Evolutionary conservation across 2,113 vertebrate genomes (phyloP).

Genomic region (Eleginops maclovinus): DNA sequence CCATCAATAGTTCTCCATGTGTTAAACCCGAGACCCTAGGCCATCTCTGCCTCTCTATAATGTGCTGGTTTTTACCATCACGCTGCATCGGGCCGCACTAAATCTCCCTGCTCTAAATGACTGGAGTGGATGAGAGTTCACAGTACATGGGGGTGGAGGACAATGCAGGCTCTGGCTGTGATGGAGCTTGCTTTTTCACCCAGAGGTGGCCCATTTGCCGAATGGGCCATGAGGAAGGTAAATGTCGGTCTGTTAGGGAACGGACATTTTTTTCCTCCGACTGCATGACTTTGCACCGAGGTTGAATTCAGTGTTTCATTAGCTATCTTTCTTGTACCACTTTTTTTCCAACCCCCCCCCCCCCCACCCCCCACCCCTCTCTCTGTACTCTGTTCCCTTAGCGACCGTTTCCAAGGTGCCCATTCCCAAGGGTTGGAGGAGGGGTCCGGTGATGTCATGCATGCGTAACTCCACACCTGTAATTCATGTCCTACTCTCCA

Average conservation of each 20-base stretch:
- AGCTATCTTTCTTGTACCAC: conserved; percentile 22
- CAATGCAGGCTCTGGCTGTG: conserved; percentile 59
- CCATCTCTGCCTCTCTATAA: conserved; percentile 59
- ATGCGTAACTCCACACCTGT: conserved; percentile 85
- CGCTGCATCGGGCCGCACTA: conserved; percentile 59
- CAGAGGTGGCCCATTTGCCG: conserved; percentile 58
- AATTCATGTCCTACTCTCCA: conserved; percentile 60
- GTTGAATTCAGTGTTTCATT: conserved; percentile 37
- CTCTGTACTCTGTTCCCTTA: conserved; percentile 81
- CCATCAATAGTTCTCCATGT: conserved; percentile 67
- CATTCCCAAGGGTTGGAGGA: conserved; percentile 79
- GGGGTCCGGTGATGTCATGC: conserved; percentile 83
- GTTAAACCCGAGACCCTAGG: conserved; percentile 66
- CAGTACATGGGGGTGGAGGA: conserved; percentile 66
- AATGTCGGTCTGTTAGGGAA: conserved; percentile 38
- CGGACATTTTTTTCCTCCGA: conserved; percentile 9
- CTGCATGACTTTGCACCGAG: conserved; percentile 2
- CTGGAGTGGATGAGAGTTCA: conserved; percentile 77
- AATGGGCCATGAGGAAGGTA: conserved; percentile 48
- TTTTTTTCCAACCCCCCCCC: conserved; percentile 30
- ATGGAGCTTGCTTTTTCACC: conserved; percentile 62
- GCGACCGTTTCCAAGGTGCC: conserved; percentile 85
- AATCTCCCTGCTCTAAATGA: conserved; percentile 78
- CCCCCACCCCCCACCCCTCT: conserved; percentile 27
- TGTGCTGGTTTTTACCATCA: conserved; percentile 64